These are phyloP conservation scores for Sebastes itinus DNA, from an alignment of 2,797 vertebrate genomes.

Conservation along the genomic window DNA sequence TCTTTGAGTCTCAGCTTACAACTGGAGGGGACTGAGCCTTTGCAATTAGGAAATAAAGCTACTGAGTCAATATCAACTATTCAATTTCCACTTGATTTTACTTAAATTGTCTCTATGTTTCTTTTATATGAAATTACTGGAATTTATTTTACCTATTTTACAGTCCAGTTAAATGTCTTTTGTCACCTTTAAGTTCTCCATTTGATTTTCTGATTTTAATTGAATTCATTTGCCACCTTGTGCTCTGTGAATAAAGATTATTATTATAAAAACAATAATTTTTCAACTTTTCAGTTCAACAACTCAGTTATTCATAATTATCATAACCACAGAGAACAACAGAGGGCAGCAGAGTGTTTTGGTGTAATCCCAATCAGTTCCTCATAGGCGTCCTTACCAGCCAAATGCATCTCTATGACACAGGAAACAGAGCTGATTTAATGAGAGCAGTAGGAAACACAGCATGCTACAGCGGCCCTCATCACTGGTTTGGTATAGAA, in stretches of 20 bases:
- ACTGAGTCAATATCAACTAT: too few relatives aligned
- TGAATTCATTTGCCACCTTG: not conserved
- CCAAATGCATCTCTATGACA: conserved; percentile 15
- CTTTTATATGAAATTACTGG: not conserved
- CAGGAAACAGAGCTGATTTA: conserved; percentile 55
- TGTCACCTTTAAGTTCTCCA: not conserved
- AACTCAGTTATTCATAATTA: not conserved
- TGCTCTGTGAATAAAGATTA: not conserved
- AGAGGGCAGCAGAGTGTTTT: conserved; percentile 78
- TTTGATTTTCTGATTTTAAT: not conserved
- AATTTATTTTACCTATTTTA: not conserved
- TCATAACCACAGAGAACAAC: conserved; percentile 29
- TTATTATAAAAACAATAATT: not conserved
- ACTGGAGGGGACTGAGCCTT: not conserved
- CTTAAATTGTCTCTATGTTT: not conserved
- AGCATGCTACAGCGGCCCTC: conserved; percentile 44
- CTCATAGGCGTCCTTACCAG: conserved; percentile 8
- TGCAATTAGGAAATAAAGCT: not conserved
- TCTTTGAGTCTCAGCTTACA: not conserved
- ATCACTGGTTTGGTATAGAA: conserved; percentile 56
- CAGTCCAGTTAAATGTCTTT: not conserved
- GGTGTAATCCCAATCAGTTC: not conserved
- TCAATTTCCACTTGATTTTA: too few relatives aligned
- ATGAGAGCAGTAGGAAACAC: conserved; percentile 58
- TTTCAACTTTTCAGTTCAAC: not conserved